phyloP scores from a whole-genome alignment of 2,797 vertebrate genomes.

The Megalops cyprinoides region DNA sequence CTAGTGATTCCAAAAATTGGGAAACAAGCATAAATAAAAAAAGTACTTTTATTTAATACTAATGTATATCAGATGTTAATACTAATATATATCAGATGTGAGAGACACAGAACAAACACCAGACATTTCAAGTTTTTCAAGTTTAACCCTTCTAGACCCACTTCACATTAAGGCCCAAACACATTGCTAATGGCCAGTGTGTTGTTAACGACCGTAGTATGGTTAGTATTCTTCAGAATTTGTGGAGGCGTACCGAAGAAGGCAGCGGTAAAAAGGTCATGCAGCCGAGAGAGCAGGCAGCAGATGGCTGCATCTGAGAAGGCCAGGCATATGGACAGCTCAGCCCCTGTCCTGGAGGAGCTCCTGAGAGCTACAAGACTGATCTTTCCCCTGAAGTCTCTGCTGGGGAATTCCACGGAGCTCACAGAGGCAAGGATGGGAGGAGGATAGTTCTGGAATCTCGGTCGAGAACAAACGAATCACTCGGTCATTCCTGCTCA shows the following conservation, averaged over 20 bases:
- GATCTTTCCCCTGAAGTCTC: neutral
- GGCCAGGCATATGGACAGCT: neutral
- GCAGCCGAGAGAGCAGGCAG: neutral
- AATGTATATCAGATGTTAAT: too few species aligned
- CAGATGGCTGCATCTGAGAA: neutral
- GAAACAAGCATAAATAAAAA: too few species aligned
- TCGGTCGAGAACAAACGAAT: neutral
- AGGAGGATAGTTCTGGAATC: neutral
- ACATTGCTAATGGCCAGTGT: neutral
- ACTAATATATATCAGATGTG: too few species aligned
- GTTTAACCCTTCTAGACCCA: neutral
- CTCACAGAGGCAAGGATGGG: neutral
- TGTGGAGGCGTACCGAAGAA: neutral
- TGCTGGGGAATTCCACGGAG: conserved; percentile 3
- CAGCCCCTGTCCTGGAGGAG: neutral
- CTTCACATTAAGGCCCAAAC: neutral
- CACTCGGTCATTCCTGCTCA: neutral
- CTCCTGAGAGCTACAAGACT: neutral
- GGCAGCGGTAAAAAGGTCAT: neutral
- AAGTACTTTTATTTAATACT: too few species aligned
- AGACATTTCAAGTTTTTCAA: too few species aligned
- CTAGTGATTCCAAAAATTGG: too few species aligned
- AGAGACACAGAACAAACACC: neutral
- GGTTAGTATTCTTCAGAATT: too few species aligned
- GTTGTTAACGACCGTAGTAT: neutral